Percentiles rank a stretch among this genome's conserved stretches.
phyloP scores from a whole-genome alignment of 2,888 invertebrate genomes.

The Eremobia ochroleuca region DNA sequence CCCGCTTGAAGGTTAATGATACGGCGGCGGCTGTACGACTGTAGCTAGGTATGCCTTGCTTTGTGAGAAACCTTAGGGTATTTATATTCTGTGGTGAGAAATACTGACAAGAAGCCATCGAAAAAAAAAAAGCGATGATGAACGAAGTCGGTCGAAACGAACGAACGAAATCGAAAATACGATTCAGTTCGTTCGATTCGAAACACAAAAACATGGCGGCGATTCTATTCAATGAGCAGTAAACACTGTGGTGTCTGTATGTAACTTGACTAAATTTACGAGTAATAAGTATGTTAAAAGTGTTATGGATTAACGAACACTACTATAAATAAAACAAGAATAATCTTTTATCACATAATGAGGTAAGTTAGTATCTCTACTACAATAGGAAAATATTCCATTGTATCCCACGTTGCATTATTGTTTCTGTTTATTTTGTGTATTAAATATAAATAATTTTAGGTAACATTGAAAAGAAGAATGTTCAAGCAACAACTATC shows the following conservation, averaged over 20 bases:
- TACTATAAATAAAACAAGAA: constrained; percentile 4
- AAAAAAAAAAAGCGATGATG: no score
- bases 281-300: constrained; percentile 8
- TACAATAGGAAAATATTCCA: background rate
- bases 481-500: constrained; percentile 90
- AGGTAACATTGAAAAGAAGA: constrained; percentile 70
- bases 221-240: constrained; percentile 26
- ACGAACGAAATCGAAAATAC: background rate
- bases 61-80: no score
- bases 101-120: no score
- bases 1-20: no score
- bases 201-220: constrained; percentile 57
- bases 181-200: constrained; percentile 23
- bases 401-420: constrained; percentile 55
- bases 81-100: no score
- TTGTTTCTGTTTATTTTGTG: constrained; percentile 57
- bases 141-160: background rate
- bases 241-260: constrained; percentile 26
- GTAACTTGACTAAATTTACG: background rate
- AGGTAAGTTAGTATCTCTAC: constrained; percentile 39
- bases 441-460: constrained; percentile 54
- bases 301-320: constrained; percentile 2
- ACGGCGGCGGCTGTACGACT: no score
- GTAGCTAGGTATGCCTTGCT: no score
- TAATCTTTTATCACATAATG: constrained; percentile 40